Conservation (phyloP, 2,797 vertebrate genomes). For the Austrolebias charrua region DNA sequence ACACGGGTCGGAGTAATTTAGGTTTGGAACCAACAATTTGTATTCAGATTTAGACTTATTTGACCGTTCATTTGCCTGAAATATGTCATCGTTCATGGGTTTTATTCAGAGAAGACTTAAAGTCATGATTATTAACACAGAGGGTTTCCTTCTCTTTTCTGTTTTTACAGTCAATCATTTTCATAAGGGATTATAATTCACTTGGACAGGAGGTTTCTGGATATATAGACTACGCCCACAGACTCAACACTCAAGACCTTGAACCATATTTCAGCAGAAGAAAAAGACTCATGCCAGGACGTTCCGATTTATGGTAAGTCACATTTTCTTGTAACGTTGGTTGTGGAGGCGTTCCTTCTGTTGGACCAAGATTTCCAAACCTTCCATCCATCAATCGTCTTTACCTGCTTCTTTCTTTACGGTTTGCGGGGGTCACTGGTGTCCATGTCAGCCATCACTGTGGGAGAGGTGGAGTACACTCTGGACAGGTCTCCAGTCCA, state of each 20-base stretch:
- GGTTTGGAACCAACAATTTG: slow-evolving; percentile 30
- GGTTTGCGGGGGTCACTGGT: too few relatives aligned
- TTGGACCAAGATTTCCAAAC: slow-evolving; percentile 29
- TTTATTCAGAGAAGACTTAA: slow-evolving; percentile 37
- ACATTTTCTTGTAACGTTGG: slow-evolving; percentile 53
- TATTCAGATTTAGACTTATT: slow-evolving; percentile 58
- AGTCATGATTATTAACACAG: slow-evolving; percentile 73
- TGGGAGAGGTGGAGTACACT: too few relatives aligned
- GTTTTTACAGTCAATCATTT: slow-evolving; percentile 86
- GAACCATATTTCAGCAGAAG: slow-evolving; percentile 85
- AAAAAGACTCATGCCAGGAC: slow-evolving; percentile 83
- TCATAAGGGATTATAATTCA: slow-evolving; percentile 86
- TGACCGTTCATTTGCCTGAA: slow-evolving; percentile 52
- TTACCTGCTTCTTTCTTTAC: too few relatives aligned
- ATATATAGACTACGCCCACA: slow-evolving; percentile 89
- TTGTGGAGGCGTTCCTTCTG: slow-evolving; percentile 31
- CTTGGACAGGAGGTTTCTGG: slow-evolving; percentile 87
- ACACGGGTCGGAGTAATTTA: slow-evolving; percentile 25
- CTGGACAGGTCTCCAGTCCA: too few relatives aligned
- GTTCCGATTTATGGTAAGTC: slow-evolving; percentile 86
- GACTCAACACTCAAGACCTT: slow-evolving; percentile 86
- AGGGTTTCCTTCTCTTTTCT: slow-evolving; percentile 64
- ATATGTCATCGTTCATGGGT: slow-evolving; percentile 37
- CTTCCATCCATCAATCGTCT: too few relatives aligned
- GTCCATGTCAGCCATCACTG: too few relatives aligned